Percentiles rank a stretch among this genome's conserved stretches.
These are phyloP conservation scores for Pholis gunnellus DNA, from an alignment of 2,113 vertebrate genomes.

Conservation along the genomic window DNA sequence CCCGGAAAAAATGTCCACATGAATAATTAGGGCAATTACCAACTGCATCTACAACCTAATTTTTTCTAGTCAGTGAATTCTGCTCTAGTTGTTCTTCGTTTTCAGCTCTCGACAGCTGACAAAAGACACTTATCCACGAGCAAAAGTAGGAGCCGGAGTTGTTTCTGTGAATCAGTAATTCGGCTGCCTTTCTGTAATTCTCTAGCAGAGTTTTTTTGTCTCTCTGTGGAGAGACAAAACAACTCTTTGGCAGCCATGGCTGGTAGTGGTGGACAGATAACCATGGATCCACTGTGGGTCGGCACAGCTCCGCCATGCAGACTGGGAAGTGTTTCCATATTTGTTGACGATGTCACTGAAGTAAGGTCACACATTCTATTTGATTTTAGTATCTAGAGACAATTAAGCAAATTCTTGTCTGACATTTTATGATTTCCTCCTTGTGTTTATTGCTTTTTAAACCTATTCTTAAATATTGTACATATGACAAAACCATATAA, in stretches of 20 bases:
- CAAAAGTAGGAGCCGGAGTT: conserved; percentile 22
- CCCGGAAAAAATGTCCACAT: conserved; percentile 16
- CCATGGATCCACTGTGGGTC: conserved; percentile 13
- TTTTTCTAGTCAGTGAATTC: conserved; percentile 2
- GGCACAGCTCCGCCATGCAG: conserved; percentile 10
- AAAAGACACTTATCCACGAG: conserved; percentile 6
- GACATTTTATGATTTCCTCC: neutral
- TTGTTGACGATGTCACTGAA: neutral
- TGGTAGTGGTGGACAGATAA: conserved; percentile 24
- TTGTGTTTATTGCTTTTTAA: neutral
- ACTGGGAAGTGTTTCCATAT: neutral
- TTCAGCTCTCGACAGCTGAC: conserved; percentile 19
- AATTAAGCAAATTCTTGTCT: neutral
- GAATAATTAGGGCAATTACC: conserved; percentile 21
- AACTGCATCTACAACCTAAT: neutral
- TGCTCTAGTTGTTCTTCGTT: neutral
- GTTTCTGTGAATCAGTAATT: conserved; percentile 40
- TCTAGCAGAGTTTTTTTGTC: conserved; percentile 37
- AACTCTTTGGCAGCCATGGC: conserved; percentile 18
- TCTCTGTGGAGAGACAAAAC: conserved; percentile 46
- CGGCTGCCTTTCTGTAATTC: conserved; percentile 31
- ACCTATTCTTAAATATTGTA: neutral
- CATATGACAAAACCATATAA: neutral
- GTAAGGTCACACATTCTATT: neutral
- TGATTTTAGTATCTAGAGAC: neutral